phyloP scores from a whole-genome alignment of 2,888 invertebrate genomes.

The Acronicta psi region DNA sequence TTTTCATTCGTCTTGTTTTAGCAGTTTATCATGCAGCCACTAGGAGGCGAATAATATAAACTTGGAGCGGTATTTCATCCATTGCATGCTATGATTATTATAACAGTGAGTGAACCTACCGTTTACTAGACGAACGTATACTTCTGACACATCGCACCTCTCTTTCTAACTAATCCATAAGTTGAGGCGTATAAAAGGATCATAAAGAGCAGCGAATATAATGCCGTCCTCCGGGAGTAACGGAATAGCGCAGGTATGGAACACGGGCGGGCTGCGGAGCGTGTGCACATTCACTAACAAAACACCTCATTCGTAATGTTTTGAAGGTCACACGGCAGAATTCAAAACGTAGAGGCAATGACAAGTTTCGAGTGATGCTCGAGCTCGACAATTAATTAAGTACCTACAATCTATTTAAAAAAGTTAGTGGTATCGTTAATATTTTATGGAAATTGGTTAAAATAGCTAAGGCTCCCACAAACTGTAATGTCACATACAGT shows the following conservation, averaged over 20 bases:
- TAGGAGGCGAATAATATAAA: constrained; percentile 5
- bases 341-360: constrained; percentile 41
- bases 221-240: constrained; percentile 55
- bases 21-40: not conserved
- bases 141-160: constrained; percentile 45
- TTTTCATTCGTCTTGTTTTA: constrained; percentile 15
- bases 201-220: constrained; percentile 48
- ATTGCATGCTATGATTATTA: constrained; percentile 19
- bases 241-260: constrained; percentile 61
- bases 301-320: constrained; percentile 34
- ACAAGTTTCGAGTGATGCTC: constrained; percentile 8
- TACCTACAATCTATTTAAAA: too few relatives aligned
- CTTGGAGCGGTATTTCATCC: constrained; percentile 18
- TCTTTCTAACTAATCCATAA: constrained; percentile 51
- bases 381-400: constrained; percentile 2
- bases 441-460: too few relatives aligned
- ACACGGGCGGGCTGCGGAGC: constrained; percentile 31
- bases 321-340: constrained; percentile 47
- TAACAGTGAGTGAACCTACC: constrained; percentile 13
- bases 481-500: too few relatives aligned
- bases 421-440: too few relatives aligned
- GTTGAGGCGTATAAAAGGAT: constrained; percentile 47
- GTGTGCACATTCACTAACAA: constrained; percentile 43
- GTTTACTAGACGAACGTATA: constrained; percentile 36
- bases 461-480: too few relatives aligned